These are phyloP conservation scores for Campylomormyrus tamandua DNA, from an alignment of 2,113 vertebrate species.

Conservation along the genomic window DNA sequence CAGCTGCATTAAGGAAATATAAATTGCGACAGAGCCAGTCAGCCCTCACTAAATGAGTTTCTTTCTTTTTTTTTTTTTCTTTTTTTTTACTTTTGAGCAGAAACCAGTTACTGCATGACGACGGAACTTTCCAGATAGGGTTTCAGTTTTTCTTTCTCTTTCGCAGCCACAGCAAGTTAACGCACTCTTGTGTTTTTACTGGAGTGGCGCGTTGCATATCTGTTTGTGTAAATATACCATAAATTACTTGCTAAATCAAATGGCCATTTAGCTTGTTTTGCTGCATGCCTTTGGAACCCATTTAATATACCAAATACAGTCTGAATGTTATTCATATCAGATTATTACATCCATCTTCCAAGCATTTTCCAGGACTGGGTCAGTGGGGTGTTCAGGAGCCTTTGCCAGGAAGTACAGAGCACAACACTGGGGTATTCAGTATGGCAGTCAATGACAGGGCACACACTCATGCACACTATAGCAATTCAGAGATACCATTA, in stretches of 20 bases:
- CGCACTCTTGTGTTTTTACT: not conserved
- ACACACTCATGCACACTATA: not conserved
- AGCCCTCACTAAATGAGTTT: not conserved
- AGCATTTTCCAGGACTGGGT: not conserved
- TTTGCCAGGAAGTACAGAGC: not conserved
- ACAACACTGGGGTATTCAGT: not conserved
- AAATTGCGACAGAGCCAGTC: not conserved
- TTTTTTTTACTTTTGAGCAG: not conserved
- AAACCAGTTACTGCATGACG: not conserved
- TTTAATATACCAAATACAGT: not conserved
- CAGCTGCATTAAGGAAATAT: slow-evolving; percentile 1
- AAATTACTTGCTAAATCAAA: not conserved
- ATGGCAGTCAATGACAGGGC: not conserved
- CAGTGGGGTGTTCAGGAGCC: not conserved
- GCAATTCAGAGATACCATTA: not conserved
- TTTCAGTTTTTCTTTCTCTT: not conserved
- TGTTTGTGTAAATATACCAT: not conserved
- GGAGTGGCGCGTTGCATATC: not conserved
- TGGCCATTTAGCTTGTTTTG: not conserved
- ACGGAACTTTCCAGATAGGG: not conserved
- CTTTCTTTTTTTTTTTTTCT: not conserved
- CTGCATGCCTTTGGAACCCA: not conserved
- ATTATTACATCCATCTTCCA: not conserved
- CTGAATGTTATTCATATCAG: not conserved
- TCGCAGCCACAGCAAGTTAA: not conserved